Conservation (phyloP, 2,113 vertebrate genomes). For the Otocyon megalotis region DNA sequence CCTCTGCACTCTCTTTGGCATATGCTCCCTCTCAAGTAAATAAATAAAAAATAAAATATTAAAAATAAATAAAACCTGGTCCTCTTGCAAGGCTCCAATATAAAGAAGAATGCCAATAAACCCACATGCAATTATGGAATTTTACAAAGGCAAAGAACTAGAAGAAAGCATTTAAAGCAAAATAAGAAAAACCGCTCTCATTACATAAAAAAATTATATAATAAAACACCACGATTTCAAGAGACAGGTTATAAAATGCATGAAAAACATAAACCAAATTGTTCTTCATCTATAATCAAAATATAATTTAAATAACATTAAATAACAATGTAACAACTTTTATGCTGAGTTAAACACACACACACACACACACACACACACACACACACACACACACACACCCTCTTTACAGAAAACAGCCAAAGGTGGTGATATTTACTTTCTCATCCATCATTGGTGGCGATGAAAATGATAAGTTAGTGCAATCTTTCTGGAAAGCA, state of each 20-base stretch:
- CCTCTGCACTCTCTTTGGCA: too few relatives aligned
- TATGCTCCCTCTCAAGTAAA: too few relatives aligned
- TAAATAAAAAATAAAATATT: too few relatives aligned
- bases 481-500: slow-evolving; percentile 21
- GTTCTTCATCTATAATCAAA: slow-evolving; percentile 29
- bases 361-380: too few relatives aligned
- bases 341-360: not conserved
- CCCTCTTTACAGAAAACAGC: not conserved
- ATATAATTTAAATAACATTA: slow-evolving; percentile 58
- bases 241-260: slow-evolving; percentile 17
- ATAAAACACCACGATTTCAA: slow-evolving; percentile 19
- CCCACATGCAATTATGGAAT: not conserved
- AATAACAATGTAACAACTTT: not conserved
- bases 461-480: not conserved
- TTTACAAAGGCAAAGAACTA: slow-evolving; percentile 19
- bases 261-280: not conserved
- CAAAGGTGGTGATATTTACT: slow-evolving; percentile 55
- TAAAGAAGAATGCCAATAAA: not conserved
- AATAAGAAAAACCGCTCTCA: slow-evolving; percentile 35
- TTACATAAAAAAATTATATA: not conserved
- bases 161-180: slow-evolving; percentile 29
- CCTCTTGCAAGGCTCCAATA: not conserved
- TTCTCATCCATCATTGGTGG: not conserved
- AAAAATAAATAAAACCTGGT: not conserved
- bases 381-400: not conserved